Conservation (phyloP, 2,797 vertebrate species). For the Chromobotia macracanthus region DNA sequence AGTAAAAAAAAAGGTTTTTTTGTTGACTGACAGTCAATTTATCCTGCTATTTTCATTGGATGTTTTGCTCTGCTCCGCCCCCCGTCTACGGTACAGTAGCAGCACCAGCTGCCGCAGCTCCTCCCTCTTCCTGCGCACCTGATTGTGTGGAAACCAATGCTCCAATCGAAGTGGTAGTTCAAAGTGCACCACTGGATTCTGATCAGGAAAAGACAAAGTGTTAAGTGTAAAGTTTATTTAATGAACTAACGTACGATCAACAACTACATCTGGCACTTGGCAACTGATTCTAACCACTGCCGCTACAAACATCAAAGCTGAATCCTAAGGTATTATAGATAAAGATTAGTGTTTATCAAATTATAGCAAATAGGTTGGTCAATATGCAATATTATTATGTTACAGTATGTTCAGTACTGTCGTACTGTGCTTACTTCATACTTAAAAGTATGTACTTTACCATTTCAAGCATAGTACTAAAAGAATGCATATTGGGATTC, state of each 20-base stretch:
- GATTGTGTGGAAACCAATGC: constrained; percentile 87
- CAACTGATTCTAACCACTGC: neutral
- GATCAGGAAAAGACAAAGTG: constrained; percentile 50
- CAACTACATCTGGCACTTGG: constrained; percentile 42
- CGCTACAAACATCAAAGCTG: neutral
- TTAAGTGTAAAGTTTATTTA: too few species aligned
- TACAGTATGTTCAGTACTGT: too few species aligned
- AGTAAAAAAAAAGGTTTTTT: neutral
- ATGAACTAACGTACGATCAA: too few species aligned
- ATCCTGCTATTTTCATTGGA: constrained; percentile 7
- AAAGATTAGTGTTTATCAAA: too few species aligned
- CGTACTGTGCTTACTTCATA: neutral
- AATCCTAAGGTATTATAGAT: too few species aligned
- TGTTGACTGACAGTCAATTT: neutral
- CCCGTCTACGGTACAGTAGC: constrained; percentile 80
- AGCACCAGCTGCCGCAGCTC: constrained; percentile 87
- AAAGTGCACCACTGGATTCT: constrained; percentile 92
- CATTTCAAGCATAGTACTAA: neutral
- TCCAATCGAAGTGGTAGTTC: constrained; percentile 84
- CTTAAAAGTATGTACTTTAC: neutral
- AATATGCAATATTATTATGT: too few species aligned
- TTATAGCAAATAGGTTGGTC: too few species aligned
- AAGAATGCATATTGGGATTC: neutral
- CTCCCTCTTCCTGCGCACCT: constrained; percentile 85
- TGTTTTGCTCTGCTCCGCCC: constrained; percentile 61